These are phyloP conservation scores for Scolopax rusticola DNA, from an alignment of 2,797 vertebrate species.

Conservation along the genomic window DNA sequence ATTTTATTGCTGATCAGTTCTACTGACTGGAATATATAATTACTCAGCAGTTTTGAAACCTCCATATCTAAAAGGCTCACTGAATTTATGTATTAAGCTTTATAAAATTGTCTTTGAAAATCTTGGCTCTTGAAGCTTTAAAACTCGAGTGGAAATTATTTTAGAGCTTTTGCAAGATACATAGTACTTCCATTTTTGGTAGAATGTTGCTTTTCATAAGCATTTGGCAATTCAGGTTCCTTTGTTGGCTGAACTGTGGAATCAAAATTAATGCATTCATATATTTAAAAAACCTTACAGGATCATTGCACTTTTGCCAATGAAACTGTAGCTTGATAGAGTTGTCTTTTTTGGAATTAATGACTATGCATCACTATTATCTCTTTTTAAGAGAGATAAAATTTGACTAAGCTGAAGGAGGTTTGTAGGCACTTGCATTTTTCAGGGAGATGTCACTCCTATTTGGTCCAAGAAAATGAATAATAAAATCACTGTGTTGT, in stretches of 20 bases:
- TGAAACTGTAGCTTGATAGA: background rate
- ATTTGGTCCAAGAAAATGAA: conserved; percentile 38
- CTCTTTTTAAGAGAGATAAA: conserved; percentile 13
- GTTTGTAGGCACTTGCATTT: conserved; percentile 6
- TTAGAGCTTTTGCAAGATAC: background rate
- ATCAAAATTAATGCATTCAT: background rate
- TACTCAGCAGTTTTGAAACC: background rate
- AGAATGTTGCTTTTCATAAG: background rate
- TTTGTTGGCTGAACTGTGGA: background rate
- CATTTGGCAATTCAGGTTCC: background rate
- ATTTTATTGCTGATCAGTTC: background rate
- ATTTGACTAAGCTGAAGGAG: conserved; percentile 28
- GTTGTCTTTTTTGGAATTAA: conserved; percentile 13
- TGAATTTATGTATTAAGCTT: background rate
- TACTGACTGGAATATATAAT: background rate
- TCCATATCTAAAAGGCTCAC: background rate
- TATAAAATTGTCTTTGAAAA: background rate
- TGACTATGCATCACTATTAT: background rate
- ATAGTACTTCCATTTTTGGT: background rate
- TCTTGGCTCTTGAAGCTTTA: background rate
- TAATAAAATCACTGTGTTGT: conserved; percentile 15
- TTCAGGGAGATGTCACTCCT: conserved; percentile 7
- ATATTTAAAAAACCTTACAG: background rate
- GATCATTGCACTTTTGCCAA: background rate
- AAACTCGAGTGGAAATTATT: background rate